Base-by-base conservation (phyloP, 1,140 invertebrate genomes). In the Pogonomyrmex barbatus region DNA sequence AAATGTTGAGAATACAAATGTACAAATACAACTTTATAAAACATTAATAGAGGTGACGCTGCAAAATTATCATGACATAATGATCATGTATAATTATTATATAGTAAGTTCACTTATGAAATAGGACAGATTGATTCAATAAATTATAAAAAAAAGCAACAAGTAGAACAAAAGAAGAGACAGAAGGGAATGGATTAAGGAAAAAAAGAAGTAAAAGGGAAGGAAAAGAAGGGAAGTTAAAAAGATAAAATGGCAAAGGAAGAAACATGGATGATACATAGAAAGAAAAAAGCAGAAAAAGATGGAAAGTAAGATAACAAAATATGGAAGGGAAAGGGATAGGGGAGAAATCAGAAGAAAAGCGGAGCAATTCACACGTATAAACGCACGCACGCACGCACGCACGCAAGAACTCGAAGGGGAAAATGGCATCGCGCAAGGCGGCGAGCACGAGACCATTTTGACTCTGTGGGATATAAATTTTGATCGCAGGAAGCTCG, bases 351-450 rank as follows among this genome's bases (percentile, higher is more conserved):
- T 24, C 10, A 12, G 14, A 2, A 36, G 68, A 10, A 47, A 58
- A 33, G 4, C 1, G 54, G 14, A 39, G 12, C 33, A 71, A 50
- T 77, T 36, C 6, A 17, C 12, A 36, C 10, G 50, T 14, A 36
- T 52, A 10, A 56, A 81, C 42, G 73, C 52, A 30, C 47, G 47
- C 39, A 42, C 54, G 50, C 39, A 42, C 54, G 50, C 56, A 42
- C 67, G 45, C 17, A 63, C 67, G 68, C 42, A 78, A 6, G 30
- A 88, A 54, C 14, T 76, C 10, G 33, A n/a, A 12, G 5, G n/a
- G 30, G 4, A 9, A 86, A 89, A 87, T 63, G 78, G 50, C 50
- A 81, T 56, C 50, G 24, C 42, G 50, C 65, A 33, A 36, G 45
- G 68, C 50, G 45, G 14, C 42, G 17, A n/a, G n/a, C 45, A 17